Evolutionary conservation across 2,113 vertebrate genomes (phyloP).

Genomic region (Seriola rivoliana): DNA sequence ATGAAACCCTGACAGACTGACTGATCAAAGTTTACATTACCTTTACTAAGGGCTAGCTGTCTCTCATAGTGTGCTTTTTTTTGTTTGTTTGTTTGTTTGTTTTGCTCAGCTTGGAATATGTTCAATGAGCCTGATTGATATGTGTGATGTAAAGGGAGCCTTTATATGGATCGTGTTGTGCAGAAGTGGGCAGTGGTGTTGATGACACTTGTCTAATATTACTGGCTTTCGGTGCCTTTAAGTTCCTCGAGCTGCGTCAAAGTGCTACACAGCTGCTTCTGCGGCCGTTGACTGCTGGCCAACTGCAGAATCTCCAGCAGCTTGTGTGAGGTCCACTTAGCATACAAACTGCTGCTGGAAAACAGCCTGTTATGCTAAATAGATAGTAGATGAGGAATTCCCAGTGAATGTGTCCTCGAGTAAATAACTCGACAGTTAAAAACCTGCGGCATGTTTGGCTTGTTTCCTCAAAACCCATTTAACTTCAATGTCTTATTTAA

Average conservation of each 20-base stretch:
- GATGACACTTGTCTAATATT: conserved; percentile 25
- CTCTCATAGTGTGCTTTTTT: no score
- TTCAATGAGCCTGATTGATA: not conserved
- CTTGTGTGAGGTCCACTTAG: conserved; percentile 50
- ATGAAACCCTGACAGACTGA: no score
- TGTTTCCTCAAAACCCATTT: not conserved
- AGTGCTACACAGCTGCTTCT: conserved; percentile 31
- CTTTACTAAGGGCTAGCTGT: no score
- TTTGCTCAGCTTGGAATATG: no score
- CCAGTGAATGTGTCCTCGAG: conserved; percentile 1
- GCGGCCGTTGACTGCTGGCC: conserved; percentile 42
- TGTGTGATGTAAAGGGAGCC: not conserved
- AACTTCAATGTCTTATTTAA: not conserved
- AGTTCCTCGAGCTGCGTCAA: conserved; percentile 20
- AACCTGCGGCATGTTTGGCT: conserved; percentile 9
- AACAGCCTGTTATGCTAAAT: conserved; percentile 48
- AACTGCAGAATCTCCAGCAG: conserved; percentile 40
- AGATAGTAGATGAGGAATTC: conserved; percentile 22
- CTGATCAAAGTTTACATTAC: no score
- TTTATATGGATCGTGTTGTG: not conserved
- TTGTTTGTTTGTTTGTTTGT: no score
- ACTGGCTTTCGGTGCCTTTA: conserved; percentile 5
- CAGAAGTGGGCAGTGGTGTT: conserved; percentile 13
- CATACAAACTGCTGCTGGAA: conserved; percentile 41
- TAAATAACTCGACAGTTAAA: conserved; percentile 11